Evolutionary conservation across 2,113 vertebrate genomes (phyloP).

Genomic region (Lampris megalopsis): DNA sequence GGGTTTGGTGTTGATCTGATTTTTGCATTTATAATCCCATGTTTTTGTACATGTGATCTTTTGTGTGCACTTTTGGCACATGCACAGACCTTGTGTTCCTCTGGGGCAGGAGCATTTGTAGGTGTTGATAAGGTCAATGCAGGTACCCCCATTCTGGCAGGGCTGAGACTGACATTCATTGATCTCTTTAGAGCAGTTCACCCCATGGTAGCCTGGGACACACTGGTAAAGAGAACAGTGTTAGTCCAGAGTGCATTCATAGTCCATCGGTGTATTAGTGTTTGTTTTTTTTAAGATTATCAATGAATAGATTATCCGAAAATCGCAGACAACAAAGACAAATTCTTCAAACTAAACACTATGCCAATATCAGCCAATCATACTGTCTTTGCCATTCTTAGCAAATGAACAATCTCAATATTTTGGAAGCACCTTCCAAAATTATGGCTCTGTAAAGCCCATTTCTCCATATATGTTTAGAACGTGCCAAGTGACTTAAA

Average conservation of each 20-base stretch:
- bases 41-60: neutral
- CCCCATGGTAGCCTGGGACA: slow-evolving; percentile 90
- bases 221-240: slow-evolving; percentile 45
- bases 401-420: too few species aligned
- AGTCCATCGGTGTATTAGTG: neutral
- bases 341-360: too few species aligned
- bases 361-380: too few species aligned
- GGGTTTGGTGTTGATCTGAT: neutral
- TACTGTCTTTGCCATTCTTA: too few species aligned
- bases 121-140: slow-evolving; percentile 96
- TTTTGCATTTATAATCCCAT: neutral
- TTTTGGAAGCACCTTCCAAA: too few species aligned
- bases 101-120: slow-evolving; percentile 98
- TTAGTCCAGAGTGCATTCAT: neutral
- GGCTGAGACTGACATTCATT: slow-evolving; percentile 97
- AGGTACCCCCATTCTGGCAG: slow-evolving; percentile 95
- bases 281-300: neutral
- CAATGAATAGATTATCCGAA: neutral
- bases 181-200: slow-evolving; percentile 96
- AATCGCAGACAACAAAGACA: neutral
- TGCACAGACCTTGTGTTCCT: slow-evolving; percentile 91
- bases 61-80: neutral
- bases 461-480: too few species aligned
- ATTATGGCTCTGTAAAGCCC: too few species aligned
- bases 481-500: too few species aligned